phyloP scores from a whole-genome alignment of 2,113 vertebrate genomes.

The Hypomesus transpacificus region DNA sequence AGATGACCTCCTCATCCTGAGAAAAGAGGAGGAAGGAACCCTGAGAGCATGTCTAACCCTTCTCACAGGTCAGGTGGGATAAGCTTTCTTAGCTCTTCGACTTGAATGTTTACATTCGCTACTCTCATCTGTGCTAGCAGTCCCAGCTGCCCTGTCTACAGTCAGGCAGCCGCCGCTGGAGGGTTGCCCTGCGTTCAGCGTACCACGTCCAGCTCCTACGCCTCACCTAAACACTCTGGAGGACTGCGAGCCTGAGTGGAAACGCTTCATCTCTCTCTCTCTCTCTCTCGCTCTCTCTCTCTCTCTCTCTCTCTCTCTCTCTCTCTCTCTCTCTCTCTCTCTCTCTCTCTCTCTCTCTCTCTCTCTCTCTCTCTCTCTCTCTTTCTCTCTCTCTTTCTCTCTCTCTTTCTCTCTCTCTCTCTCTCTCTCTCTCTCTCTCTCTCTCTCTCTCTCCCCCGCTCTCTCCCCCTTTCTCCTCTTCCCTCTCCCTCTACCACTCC shows the following conservation, averaged over 20 bases:
- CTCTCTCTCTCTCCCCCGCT: slow-evolving; percentile 1
- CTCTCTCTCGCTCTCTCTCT: not conserved
- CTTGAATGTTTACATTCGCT: no score
- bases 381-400: not conserved
- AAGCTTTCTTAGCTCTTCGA: no score
- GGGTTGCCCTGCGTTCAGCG: not conserved
- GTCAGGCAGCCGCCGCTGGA: not conserved
- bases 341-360: not conserved
- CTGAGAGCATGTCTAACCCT: no score
- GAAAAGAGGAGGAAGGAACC: no score
- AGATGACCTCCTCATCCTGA: no score
- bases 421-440: slow-evolving; percentile 4
- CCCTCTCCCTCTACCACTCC: not conserved
- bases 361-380: slow-evolving; percentile 4
- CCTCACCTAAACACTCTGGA: not conserved
- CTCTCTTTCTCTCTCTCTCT: not conserved
- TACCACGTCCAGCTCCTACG: not conserved
- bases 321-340: not conserved
- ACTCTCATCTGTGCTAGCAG: no score
- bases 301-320: not conserved
- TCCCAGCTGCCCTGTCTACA: no score
- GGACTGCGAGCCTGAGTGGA: not conserved
- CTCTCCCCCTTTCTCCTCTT: slow-evolving; percentile 2
- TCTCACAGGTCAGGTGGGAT: no score
- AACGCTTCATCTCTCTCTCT: not conserved